Percentiles rank a stretch among this genome's conserved stretches.
phyloP scores from a whole-genome alignment of 1,140 invertebrate species.

The Watersipora subatra region DNA sequence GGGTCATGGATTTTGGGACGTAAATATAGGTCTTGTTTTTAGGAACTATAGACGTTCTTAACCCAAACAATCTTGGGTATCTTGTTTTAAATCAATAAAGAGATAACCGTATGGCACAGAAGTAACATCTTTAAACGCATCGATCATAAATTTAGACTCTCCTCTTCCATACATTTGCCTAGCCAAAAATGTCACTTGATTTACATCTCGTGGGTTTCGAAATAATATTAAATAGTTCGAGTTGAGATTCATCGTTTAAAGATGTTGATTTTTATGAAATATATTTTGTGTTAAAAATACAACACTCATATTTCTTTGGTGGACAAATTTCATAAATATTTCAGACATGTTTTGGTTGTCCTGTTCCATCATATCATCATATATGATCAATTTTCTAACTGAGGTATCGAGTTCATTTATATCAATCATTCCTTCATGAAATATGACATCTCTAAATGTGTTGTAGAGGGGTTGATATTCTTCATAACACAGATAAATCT shows the following conservation, averaged over 20 bases:
- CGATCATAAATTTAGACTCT: background rate
- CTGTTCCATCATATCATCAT: background rate
- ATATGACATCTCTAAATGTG: background rate
- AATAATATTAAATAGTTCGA: background rate
- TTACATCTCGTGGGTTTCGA: background rate
- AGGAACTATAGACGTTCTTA: background rate
- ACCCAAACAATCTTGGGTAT: background rate
- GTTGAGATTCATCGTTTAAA: background rate
- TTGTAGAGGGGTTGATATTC: background rate
- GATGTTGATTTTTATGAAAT: background rate
- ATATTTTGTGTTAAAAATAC: background rate
- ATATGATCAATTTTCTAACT: background rate
- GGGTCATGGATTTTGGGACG: background rate
- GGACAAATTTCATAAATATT: background rate
- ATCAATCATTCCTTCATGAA: background rate
- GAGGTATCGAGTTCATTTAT: background rate
- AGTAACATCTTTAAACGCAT: background rate
- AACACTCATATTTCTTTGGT: background rate
- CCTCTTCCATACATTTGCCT: background rate
- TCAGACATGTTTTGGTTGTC: background rate
- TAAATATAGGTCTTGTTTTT: background rate
- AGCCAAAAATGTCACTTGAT: background rate
- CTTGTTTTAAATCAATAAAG: background rate
- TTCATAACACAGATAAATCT: background rate
- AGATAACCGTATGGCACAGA: background rate